A percentile compares a stretch with the other conserved stretches of the same genome.
These are phyloP conservation scores for Drosophila sp. DNA, from an alignment of 1,140 invertebrate species.

Conservation along the genomic window DNA sequence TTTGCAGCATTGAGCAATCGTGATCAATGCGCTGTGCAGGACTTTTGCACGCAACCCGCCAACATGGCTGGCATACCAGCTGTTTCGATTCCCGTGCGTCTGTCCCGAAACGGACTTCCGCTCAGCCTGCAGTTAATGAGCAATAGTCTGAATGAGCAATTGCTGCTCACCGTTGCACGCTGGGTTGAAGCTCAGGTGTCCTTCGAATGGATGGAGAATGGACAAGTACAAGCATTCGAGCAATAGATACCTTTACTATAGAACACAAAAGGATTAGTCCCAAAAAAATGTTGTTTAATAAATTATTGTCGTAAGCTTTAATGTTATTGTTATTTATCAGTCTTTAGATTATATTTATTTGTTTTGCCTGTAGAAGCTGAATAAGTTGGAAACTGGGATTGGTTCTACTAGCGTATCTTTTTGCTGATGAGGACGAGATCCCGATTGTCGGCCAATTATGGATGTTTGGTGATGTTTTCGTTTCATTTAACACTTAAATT, in stretches of 20 bases:
- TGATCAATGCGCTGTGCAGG: slow-evolving; percentile 94
- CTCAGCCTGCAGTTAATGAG: slow-evolving; percentile 97
- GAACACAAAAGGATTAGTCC: no score
- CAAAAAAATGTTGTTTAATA: no score
- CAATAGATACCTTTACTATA: not conserved
- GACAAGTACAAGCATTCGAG: slow-evolving; percentile 29
- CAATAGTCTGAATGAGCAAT: slow-evolving; percentile 89
- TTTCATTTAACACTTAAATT: no score
- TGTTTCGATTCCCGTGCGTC: slow-evolving; percentile 91
- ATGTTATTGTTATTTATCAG: no score
- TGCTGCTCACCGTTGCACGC: slow-evolving; percentile 91
- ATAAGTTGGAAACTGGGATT: no score
- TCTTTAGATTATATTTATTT: no score
- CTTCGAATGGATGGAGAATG: slow-evolving; percentile 84
- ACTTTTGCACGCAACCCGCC: slow-evolving; percentile 96
- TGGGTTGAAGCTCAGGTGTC: slow-evolving; percentile 91
- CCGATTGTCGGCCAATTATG: no score
- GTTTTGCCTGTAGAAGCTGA: no score
- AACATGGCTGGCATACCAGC: slow-evolving; percentile 98
- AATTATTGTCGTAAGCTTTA: no score
- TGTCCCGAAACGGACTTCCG: slow-evolving; percentile 92
- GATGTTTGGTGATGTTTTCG: no score
- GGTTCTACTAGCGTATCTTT: no score
- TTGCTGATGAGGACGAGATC: no score
- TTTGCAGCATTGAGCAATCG: slow-evolving; percentile 92